Base-by-base conservation (phyloP, 2,113 vertebrate genomes). In the Columba livia region DNA sequence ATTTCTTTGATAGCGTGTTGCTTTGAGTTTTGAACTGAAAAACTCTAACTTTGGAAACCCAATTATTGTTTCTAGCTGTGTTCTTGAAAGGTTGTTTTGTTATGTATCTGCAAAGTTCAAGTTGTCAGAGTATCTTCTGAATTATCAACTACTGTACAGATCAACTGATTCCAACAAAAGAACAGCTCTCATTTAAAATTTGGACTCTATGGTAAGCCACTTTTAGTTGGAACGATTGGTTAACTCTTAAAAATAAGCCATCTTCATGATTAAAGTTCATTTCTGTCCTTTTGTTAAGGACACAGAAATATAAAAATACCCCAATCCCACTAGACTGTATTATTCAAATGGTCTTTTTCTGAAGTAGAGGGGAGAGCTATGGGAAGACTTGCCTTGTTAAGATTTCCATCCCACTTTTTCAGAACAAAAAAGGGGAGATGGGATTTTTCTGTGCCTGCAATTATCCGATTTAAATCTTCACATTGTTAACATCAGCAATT, bases 11-110 rank as follows among this genome's bases (percentile, higher is more conserved):
- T 88, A 71, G 26, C 42, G 40, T 91, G 81, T 87, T 91, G 61
- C 57, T 24, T 26, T 89, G 69, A 96, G 80, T 40, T 64, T 79
- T 95, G 90, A 95, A 85, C 61, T 87, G 58, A 58, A 95, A 93
- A 95, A 96, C 79, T n/a, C 16, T 54, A 53, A 78, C 92, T 64
- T 88, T 90, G 66, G 36, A 92, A 88, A 79, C 67, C 36, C 78
- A 79, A 60, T 96, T 82, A 92, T 88, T 67, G 18, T 77, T 90
- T 96, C 83, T 84, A 48, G 51, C 34, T 69, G 24, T 29, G 38
- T 6, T 42, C 31, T 50, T 89, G 65, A 90, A 92, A 93, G 53
- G 82, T 69, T 79, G 56, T 74, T 94, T 89, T 90, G 54, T 90
- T 84, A 40, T 24, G 10, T 54, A 80, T 42, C 58, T 90, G 62